Evolutionary conservation across 2,797 vertebrate genomes (phyloP), one percentile per base, ranked within the genome.

Genomic region (Phaenicophaeus curvirostris): DNA sequence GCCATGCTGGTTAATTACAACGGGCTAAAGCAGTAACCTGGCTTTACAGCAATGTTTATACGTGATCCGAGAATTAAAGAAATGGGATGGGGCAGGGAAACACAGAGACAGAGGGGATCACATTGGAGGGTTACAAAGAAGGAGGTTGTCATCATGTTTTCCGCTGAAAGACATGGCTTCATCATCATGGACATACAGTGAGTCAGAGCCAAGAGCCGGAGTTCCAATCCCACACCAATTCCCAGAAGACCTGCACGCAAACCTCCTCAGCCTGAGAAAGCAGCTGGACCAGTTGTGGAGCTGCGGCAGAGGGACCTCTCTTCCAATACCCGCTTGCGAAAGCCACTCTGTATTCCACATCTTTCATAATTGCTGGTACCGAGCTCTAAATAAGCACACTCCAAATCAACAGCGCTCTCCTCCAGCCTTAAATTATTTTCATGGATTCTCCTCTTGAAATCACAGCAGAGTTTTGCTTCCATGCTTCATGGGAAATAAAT

Each of bases 161-260:
- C 39, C 1, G 2, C 37, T 24, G 71, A 71, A 53, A 87, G 19
- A 33, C 1, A 1, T 5, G 3, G 16, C 30, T 68, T 10, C 6
- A 1, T 33, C 51, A n/a, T 24, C 54, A 15, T 0, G 5, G 68
- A 30, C 76, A 48, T 0, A 0, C 9, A 31, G 21, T 0, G 6
- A 30, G 21, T 9, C 0, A 5, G 73, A 76, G 72, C 76, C 2
- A 8, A 53, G 37, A 18, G 11, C 55, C 27, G 35, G 28, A 75
- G 27, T 30, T 90, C n/a, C 58, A 53, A n/a, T 8, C n/a, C 57
- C 9, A 1, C 31, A 13, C 11, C 0, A 2, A 2, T 23, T 39
- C 63, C 80, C 39, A 21, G 72, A 19, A 57, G 39, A 66, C 15
- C 53, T 53, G 35, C 33, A 8, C 5, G 23, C 30, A 58, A 25